Evolutionary conservation across 2,888 invertebrate genomes (phyloP).

Genomic region (Mesochorus sp.): DNA sequence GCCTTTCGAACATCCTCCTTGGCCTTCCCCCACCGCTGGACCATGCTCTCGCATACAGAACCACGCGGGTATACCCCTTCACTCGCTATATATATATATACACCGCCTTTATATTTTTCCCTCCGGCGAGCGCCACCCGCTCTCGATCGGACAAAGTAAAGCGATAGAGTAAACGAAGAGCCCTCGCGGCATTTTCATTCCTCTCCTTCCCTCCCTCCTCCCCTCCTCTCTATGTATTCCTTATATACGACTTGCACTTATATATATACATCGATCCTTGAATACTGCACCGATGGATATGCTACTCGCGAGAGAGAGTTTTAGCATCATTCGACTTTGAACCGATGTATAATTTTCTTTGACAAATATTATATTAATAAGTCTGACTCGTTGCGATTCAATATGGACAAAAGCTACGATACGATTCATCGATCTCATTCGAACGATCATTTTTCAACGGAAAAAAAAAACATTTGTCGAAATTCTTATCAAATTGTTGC

Average conservation of each 20-base stretch:
- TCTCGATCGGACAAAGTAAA: constrained; percentile 32
- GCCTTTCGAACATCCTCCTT: constrained; percentile 62
- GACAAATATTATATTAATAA: too few relatives aligned
- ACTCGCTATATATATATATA: constrained; percentile 29
- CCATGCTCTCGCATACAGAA: constrained; percentile 52
- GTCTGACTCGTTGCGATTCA: too few relatives aligned
- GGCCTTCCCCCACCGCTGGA: constrained; percentile 49
- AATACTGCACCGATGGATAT: not conserved
- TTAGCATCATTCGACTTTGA: too few relatives aligned
- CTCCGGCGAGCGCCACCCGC: constrained; percentile 20
- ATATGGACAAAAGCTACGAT: too few relatives aligned
- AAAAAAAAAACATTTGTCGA: too few relatives aligned
- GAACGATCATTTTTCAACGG: too few relatives aligned
- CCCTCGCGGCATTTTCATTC: constrained; percentile 8
- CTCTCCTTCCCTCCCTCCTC: not conserved
- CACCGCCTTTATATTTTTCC: too few relatives aligned
- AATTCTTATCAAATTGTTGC: too few relatives aligned
- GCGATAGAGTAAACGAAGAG: constrained; percentile 10
- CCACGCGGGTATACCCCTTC: not conserved
- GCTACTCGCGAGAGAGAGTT: too few relatives aligned
- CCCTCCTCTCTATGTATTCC: not conserved
- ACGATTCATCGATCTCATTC: too few relatives aligned
- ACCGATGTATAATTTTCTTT: too few relatives aligned
- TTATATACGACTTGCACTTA: not conserved
- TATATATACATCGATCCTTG: too few relatives aligned